Base-by-base conservation (phyloP, 2,888 invertebrate species). In the Drosophila mercatorum region DNA sequence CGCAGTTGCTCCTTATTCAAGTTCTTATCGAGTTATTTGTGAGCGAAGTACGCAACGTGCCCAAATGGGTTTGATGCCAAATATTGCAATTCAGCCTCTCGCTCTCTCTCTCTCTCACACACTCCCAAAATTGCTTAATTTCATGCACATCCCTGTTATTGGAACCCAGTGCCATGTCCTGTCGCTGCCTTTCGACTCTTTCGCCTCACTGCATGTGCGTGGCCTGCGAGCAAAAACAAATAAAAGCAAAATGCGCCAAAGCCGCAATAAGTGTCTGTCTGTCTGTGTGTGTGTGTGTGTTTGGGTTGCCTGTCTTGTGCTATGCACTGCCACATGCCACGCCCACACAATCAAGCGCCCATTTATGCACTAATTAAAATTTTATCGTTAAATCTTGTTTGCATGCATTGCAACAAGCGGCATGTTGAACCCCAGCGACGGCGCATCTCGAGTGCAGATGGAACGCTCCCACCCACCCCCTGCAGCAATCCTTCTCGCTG, bases 301-400 rank as follows among this genome's bases (percentile, higher is more conserved):
- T 56, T 57, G 47, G 57, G 47, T 40, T 64, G 59, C 71, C 63
- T 78, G 64, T 77, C 72, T 75, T 79, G 70, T 57, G 64, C 75
- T 76, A 70, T 80, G 65, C 69, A 40, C 34, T 64, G 67, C 80
- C 85, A 87, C 89, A 38, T 64, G 67, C 80, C 85, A 87, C 89
- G 83, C 89, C 86, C 89, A 86, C 83, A 87, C 86, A 89, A 89
- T 87, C 86, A 87, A 80, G 76, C 89, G 74, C 83, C 86, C 88
- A 88, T 87, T 87, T 87, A 85, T 87, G 89, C 86, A 88, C 86
- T 87, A 87, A 87, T 87, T 87, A 87, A 87, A 87, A 87, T 87
- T 87, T 87, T 87, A 87, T 87, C 87, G 88, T 88, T 89, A 87
- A 87, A 89, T 87, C 89, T 87, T 87, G 89, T 89, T 89, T 89